Base-by-base conservation (phyloP, 2,888 invertebrate species). In the Chironomus riparius region DNA sequence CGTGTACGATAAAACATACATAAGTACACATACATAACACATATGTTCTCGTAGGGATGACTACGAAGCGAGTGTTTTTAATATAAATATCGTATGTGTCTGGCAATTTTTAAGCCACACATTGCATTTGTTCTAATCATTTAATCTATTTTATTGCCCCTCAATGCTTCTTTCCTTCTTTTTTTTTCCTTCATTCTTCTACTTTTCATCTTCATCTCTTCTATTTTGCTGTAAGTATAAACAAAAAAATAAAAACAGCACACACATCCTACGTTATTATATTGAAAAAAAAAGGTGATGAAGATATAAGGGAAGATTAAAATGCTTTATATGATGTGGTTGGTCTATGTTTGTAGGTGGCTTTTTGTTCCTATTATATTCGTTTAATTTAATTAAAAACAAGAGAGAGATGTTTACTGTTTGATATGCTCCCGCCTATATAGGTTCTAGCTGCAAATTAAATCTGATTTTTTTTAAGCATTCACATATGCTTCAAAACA, bases 81-180 rank as follows among this genome's bases (percentile, higher is more conserved):
- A 65, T 22, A 65, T 65, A 21, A 18, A 65, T 65, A 65, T 21
- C 22, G 65, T 65, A 18, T 65, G 70, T 70, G 70, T 70, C 70
- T 70, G 70, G 70, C 69, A 28, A 65, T 65, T 65, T 65, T 22
- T 22, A 22, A 22, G 68, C 68, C 28, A 28, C 68, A 68, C 65
- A 65, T 70, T 28, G 47, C 70, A 47, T 47, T 56, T 18, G n/a
- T 21, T 71, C 56, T 71, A 71, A 71, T 71, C 71, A 71, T 56
- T 71, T 71, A 71, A 71, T 71, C 71, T 71, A 71, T 71, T 71
- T 71, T 71, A 71, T 71, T 71, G 50, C 71, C 22, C 18, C 7
- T 56, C n/a, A 15, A 18, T 18, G 15, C 15, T 56, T 71, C 15
- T 71, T 56, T 71, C 28, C 38, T 10, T 24, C 2, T 12, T 56